These are phyloP conservation scores for Uropetala carovei DNA, from an alignment of 2,888 invertebrate species.

Conservation along the genomic window DNA sequence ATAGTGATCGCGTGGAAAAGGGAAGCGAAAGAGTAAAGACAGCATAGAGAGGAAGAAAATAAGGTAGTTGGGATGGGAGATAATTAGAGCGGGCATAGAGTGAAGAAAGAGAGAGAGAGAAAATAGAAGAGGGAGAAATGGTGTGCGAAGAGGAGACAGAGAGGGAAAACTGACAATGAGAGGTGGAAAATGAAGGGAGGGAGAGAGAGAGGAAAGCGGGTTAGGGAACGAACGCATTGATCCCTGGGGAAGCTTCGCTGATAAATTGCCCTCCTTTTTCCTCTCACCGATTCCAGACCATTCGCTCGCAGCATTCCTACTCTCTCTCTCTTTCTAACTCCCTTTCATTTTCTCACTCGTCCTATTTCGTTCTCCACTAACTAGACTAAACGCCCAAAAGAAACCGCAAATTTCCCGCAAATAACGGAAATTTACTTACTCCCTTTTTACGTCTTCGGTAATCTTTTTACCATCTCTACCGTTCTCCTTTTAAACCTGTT, in stretches of 20 bases:
- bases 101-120: neutral
- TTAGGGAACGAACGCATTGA: conserved; percentile 55
- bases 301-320: neutral
- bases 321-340: neutral
- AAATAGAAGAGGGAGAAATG: neutral
- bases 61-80: neutral
- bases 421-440: too few species aligned
- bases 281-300: conserved; percentile 63
- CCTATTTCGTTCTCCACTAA: too few species aligned
- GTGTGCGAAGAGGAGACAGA: neutral
- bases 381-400: too few species aligned
- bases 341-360: neutral
- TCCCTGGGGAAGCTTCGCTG: conserved; percentile 54
- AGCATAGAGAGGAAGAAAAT: neutral
- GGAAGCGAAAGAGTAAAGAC: neutral
- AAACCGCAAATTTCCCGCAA: too few species aligned
- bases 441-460: too few species aligned
- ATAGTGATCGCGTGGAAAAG: conserved; percentile 8
- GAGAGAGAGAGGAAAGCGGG: neutral
- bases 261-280: conserved; percentile 63
- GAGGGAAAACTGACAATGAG: neutral
- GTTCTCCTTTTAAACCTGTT: too few species aligned
- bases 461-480: too few species aligned
- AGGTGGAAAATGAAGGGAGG: neutral
- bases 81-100: neutral